Percentiles rank a stretch among this genome's conserved stretches.
Evolutionary conservation across 2,888 invertebrate genomes (phyloP).

Genomic region (Ornithoptera priamus): DNA sequence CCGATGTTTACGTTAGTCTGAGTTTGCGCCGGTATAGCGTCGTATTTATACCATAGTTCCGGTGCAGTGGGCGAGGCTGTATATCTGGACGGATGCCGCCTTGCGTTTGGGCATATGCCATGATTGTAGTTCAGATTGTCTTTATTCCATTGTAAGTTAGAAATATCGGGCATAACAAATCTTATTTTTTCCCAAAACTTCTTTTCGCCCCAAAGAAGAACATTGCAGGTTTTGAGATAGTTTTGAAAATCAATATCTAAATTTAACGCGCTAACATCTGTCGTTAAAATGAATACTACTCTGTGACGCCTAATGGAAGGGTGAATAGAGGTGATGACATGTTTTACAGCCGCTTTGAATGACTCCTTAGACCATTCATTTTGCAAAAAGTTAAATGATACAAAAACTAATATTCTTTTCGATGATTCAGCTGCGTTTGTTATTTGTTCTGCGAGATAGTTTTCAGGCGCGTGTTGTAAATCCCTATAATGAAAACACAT

Average conservation of each 20-base stretch:
- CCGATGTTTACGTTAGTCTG: constrained; percentile 75
- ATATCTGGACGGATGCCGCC: constrained; percentile 82
- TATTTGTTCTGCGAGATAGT: constrained; percentile 82
- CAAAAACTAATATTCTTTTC: constrained; percentile 86
- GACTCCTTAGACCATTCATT: constrained; percentile 91
- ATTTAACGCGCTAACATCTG: constrained; percentile 85
- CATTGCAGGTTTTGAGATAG: constrained; percentile 85
- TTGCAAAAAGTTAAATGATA: constrained; percentile 89
- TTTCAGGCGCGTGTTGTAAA: constrained; percentile 80
- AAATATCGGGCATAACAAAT: constrained; percentile 88
- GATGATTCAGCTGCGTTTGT: constrained; percentile 82
- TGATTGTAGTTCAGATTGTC: constrained; percentile 77
- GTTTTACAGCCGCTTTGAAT: constrained; percentile 89
- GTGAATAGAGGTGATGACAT: constrained; percentile 83
- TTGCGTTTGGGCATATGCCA: constrained; percentile 76
- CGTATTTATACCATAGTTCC: constrained; percentile 86
- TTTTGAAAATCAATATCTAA: constrained; percentile 88
- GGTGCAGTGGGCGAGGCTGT: constrained; percentile 87
- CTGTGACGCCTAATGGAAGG: constrained; percentile 83
- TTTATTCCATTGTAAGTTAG: constrained; percentile 82
- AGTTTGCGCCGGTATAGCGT: constrained; percentile 80
- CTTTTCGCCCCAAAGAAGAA: constrained; percentile 89
- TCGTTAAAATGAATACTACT: constrained; percentile 76
- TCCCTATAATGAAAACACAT: constrained; percentile 87
- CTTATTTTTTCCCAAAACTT: constrained; percentile 94